These are phyloP conservation scores for Anarhynchus alexandrinus DNA, from an alignment of 2,113 vertebrate species.

Conservation along the genomic window DNA sequence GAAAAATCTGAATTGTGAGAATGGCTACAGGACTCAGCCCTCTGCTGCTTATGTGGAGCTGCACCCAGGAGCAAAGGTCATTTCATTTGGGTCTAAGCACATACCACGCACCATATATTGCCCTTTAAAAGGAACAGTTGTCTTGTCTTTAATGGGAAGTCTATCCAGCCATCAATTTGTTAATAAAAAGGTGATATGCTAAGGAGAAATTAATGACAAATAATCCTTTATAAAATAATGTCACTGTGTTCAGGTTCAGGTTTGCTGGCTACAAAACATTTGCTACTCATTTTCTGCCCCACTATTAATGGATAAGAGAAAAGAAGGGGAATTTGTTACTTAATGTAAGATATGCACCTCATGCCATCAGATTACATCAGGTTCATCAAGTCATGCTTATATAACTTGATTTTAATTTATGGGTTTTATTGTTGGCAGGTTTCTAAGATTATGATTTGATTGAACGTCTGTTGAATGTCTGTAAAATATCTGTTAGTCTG, in stretches of 20 bases:
- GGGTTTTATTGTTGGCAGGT: conserved; percentile 66
- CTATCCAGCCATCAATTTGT: conserved; percentile 31
- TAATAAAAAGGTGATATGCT: conserved; percentile 48
- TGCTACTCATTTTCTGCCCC: conserved; percentile 34
- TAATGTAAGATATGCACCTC: conserved; percentile 37
- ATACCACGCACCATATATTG: rapidly evolving
- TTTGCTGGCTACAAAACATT: conserved; percentile 36
- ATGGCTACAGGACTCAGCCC: not conserved
- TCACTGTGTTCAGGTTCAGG: conserved; percentile 9
- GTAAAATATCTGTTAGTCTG: conserved; percentile 68
- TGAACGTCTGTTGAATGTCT: conserved; percentile 63
- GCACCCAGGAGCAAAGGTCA: not conserved
- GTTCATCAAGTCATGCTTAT: conserved; percentile 68
- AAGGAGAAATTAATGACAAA: conserved; percentile 35
- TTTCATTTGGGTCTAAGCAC: not conserved
- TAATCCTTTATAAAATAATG: conserved; percentile 6
- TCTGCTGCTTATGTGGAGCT: not conserved
- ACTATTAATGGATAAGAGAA: conserved; percentile 30
- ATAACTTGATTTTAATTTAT: conserved; percentile 69
- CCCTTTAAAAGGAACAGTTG: not conserved
- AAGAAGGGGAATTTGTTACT: conserved; percentile 46
- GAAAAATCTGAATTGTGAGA: not conserved
- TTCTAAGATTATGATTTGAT: conserved; percentile 66
- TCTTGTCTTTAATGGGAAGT: conserved; percentile 9
- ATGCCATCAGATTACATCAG: conserved; percentile 61